Base-by-base conservation (phyloP, 2,888 invertebrate species). In the Standfussiana lucernea region DNA sequence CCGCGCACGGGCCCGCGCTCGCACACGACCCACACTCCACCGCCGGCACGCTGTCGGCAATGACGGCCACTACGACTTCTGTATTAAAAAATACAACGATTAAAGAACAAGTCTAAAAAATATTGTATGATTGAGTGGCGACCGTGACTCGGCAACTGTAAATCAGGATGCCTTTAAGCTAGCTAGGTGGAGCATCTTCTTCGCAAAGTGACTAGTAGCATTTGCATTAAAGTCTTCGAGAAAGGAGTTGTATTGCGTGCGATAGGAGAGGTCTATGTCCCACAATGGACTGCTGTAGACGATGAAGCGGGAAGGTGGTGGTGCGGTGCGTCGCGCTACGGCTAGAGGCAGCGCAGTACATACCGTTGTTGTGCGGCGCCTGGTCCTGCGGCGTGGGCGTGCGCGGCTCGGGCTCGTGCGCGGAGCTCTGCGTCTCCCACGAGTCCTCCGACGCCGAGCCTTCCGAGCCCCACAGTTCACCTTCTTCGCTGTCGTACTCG, bases 371-470 rank as follows among this genome's bases (percentile, higher is more conserved):
- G 53, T 64, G 73, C 53, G 72, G 85, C 62, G 76, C 83, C 21
- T 35, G 72, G 42, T 80, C 77, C 28, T 73, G 84, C 67, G 86
- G 83, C 67, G 88, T 80, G 67, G 85, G 90, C 7, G 91, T 92
- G 21, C 92, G 92, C 61, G 93, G 90, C 67, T 93, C 93, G 45
- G 90, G 89, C 42, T 96, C 96, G 91, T 95, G 96, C 72, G 93
- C 96, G n/a, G 97, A 97, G 85, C 97, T 97, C 95, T 98, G 98
- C 0, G 98, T 98, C 95, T 98, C 98, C 98, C 98, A 98, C 1
- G 98, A 98, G 92, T 98, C 98, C 66, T 98, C 98, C 0, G 97
- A 97, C 0, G 97, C 98, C 0, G 97, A 98, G 0, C 97, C 97
- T 45, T 98, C 98, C 2, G 97, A 97, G 68, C 96, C 97, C 97